These are phyloP conservation scores for Andrena trimmerana DNA, from an alignment of 2,888 invertebrate genomes.

Conservation along the genomic window DNA sequence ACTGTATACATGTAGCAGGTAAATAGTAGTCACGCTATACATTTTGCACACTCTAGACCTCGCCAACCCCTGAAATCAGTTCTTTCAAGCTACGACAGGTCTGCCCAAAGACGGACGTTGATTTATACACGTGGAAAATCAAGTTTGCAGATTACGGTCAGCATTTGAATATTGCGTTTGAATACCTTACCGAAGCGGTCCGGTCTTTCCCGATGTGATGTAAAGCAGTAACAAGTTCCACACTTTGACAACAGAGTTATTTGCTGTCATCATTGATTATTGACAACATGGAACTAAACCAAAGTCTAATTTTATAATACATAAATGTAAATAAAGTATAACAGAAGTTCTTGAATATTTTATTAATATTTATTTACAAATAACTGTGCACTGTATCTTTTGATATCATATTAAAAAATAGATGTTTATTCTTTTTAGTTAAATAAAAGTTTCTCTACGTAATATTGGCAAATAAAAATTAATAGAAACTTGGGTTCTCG, in stretches of 20 bases:
- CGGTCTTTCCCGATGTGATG: slow-evolving; percentile 3
- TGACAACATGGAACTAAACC: neutral
- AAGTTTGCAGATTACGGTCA: slow-evolving; percentile 77
- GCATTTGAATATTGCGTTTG: slow-evolving; percentile 82
- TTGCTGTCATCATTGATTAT: neutral
- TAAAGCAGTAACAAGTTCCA: neutral
- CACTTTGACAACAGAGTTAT: neutral
- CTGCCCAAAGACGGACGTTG: slow-evolving; percentile 70
- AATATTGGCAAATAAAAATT: too few species aligned
- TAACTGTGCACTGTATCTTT: too few species aligned
- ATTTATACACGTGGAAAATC: slow-evolving; percentile 78
- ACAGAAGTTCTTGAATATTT: too few species aligned
- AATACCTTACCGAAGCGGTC: slow-evolving; percentile 73
- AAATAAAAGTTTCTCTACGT: too few species aligned
- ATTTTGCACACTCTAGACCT: slow-evolving; percentile 58
- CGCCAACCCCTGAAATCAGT: slow-evolving; percentile 44
- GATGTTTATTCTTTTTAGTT: too few species aligned
- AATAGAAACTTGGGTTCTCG: too few species aligned
- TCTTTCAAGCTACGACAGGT: slow-evolving; percentile 56
- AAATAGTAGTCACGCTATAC: slow-evolving; percentile 49
- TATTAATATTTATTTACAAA: too few species aligned
- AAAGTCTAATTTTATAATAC: too few species aligned
- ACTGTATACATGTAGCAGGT: neutral
- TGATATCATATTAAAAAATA: too few species aligned
- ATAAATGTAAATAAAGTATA: too few species aligned